Conservation (phyloP, 2,888 invertebrate species). For the Eudasyphora cyanicolor region DNA sequence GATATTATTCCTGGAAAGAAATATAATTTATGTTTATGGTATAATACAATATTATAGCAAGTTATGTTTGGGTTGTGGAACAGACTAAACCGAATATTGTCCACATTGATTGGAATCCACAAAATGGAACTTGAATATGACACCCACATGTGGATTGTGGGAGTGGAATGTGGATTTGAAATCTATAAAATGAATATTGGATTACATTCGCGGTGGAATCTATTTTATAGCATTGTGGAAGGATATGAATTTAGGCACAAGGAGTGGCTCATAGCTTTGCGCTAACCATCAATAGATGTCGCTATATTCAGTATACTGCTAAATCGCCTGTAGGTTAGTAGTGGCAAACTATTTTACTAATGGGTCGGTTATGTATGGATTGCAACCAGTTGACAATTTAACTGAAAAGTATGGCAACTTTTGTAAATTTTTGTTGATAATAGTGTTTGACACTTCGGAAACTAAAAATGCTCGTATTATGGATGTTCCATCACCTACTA, state of each 20-base stretch:
- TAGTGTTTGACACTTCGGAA: no score
- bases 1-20: background rate
- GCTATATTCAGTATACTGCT: background rate
- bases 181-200: constrained; percentile 18
- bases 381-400: no score
- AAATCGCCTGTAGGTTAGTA: no score
- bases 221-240: background rate
- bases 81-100: background rate
- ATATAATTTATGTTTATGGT: background rate
- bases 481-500: no score
- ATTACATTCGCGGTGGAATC: background rate
- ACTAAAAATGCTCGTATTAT: no score
- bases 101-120: background rate
- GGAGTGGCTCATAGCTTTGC: background rate
- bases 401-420: no score
- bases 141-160: background rate
- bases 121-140: constrained; percentile 30
- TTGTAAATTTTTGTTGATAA: no score
- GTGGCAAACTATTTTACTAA: no score
- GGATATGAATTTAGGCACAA: background rate
- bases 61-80: background rate
- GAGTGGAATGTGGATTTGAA: constrained; percentile 12
- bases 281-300: background rate
- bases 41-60: no score
- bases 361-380: no score